phyloP scores from a whole-genome alignment of 2,797 vertebrate genomes.

The Rallus crepitans region DNA sequence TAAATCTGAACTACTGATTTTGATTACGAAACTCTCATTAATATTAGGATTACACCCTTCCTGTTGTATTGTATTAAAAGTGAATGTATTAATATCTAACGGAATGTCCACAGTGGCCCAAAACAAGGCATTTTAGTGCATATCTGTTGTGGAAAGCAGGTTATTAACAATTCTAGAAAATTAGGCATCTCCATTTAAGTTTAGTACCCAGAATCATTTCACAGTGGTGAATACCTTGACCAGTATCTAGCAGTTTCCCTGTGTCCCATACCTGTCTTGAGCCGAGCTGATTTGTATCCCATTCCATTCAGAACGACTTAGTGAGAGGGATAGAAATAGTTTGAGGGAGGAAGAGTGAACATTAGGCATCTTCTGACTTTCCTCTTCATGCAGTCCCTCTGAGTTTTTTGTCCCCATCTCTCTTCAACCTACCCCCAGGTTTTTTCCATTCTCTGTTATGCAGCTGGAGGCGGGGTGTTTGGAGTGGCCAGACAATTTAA shows the following conservation, averaged over 20 bases:
- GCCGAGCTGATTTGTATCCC: background rate
- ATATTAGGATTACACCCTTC: background rate
- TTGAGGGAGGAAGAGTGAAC: background rate
- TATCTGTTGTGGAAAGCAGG: background rate
- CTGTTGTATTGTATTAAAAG: background rate
- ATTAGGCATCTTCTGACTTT: background rate
- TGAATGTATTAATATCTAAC: background rate
- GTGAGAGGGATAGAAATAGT: background rate
- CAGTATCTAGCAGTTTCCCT: background rate
- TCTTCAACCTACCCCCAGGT: background rate
- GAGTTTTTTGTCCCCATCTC: background rate
- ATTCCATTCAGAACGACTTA: background rate
- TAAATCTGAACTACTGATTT: background rate
- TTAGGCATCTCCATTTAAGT: background rate
- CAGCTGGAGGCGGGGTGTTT: background rate
- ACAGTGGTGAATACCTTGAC: background rate
- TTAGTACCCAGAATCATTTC: background rate
- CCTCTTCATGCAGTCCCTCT: background rate
- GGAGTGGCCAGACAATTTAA: background rate
- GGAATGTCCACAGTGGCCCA: background rate
- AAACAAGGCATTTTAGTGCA: background rate
- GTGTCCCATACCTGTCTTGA: background rate
- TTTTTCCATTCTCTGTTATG: background rate
- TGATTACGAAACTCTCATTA: background rate
- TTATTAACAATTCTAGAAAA: background rate